These are phyloP conservation scores for Cheilosia variabilis DNA, from an alignment of 2,888 invertebrate genomes.

Conservation along the genomic window DNA sequence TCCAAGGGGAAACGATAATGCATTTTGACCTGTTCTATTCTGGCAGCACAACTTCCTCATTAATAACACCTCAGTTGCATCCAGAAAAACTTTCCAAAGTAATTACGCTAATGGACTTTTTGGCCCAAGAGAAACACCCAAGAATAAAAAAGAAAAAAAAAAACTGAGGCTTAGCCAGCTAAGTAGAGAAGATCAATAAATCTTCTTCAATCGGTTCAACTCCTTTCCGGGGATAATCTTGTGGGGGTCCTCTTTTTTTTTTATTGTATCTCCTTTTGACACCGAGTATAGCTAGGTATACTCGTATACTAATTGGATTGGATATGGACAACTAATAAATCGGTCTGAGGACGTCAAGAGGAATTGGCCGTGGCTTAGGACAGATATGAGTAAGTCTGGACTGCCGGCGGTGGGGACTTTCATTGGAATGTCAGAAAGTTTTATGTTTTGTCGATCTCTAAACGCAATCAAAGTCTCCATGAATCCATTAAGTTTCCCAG, in stretches of 20 bases:
- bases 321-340: no score
- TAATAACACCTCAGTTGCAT: constrained; percentile 40
- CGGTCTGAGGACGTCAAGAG: no score
- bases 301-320: no score
- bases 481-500: no score
- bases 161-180: neutral
- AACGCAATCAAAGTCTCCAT: no score
- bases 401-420: no score
- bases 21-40: constrained; percentile 10
- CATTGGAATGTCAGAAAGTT: no score
- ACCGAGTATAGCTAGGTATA: no score
- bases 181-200: constrained; percentile 31
- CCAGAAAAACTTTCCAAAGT: constrained; percentile 7
- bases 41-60: constrained; percentile 6
- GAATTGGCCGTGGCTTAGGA: no score
- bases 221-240: constrained; percentile 33
- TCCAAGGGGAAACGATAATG: constrained; percentile 15
- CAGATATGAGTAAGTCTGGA: no score
- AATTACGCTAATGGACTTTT: constrained; percentile 45
- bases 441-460: no score
- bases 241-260: constrained; percentile 15
- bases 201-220: constrained; percentile 23
- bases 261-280: no score
- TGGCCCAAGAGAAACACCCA: neutral
- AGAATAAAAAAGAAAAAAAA: neutral